Conservation (phyloP, 1,140 invertebrate genomes). For the Hylaeus volcanicus region DNA sequence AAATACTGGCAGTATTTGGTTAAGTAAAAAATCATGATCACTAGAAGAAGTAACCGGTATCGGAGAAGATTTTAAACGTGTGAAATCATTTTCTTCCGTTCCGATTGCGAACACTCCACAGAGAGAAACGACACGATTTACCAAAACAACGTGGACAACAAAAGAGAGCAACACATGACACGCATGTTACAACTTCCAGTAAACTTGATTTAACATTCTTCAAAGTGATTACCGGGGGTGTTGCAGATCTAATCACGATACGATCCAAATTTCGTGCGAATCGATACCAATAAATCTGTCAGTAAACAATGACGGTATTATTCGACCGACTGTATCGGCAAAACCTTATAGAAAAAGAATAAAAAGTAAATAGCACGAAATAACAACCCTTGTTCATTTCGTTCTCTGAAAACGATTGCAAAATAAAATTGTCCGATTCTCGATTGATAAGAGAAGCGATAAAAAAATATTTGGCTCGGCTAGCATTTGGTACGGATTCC, state of each 20-base stretch:
- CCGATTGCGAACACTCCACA: slow-evolving; percentile 9
- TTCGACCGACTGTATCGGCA: background rate
- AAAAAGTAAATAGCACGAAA: background rate
- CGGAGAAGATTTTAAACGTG: slow-evolving; percentile 33
- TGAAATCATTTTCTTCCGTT: slow-evolving; percentile 28
- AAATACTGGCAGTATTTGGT: slow-evolving; percentile 80
- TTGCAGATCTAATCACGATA: slow-evolving; percentile 69
- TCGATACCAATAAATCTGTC: background rate
- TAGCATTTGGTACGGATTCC: slow-evolving; percentile 10
- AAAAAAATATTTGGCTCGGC: background rate
- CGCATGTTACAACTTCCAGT: slow-evolving; percentile 65
- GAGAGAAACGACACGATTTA: slow-evolving; percentile 44
- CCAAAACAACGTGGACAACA: slow-evolving; percentile 14
- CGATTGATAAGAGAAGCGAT: background rate
- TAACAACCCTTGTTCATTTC: background rate
- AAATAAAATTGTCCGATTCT: background rate
- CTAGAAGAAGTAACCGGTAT: slow-evolving; percentile 68
- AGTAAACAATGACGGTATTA: background rate
- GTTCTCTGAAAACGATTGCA: background rate
- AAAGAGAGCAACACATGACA: slow-evolving; percentile 51
- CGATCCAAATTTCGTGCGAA: slow-evolving; percentile 30
- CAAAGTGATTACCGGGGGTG: slow-evolving; percentile 68
- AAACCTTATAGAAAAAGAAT: background rate
- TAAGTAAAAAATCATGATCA: slow-evolving; percentile 72
- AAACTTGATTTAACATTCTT: slow-evolving; percentile 69